phyloP scores from a whole-genome alignment of 2,113 vertebrate genomes.

The Antennarius striatus region DNA sequence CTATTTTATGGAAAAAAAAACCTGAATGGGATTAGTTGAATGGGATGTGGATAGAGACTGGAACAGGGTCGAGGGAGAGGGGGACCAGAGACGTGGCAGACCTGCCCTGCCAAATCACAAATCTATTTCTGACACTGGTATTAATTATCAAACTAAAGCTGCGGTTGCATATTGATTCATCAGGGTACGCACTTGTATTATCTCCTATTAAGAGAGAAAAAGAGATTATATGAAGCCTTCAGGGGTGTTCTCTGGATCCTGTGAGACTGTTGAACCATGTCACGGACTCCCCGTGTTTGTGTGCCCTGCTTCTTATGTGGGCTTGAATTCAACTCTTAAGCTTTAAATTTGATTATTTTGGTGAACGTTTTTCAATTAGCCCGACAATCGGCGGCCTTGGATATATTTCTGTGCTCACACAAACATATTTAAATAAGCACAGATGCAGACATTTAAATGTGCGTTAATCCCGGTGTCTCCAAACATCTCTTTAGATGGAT shows the following conservation, averaged over 20 bases:
- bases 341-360: slow-evolving; percentile 81
- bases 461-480: no score
- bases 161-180: slow-evolving; percentile 81
- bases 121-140: slow-evolving; percentile 80
- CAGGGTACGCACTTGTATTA: slow-evolving; percentile 75
- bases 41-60: slow-evolving; percentile 58
- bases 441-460: no score
- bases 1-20: slow-evolving; percentile 57
- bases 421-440: no score
- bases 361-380: slow-evolving; percentile 79
- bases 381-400: slow-evolving; percentile 21
- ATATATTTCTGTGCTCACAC: slow-evolving; percentile 33
- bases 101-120: slow-evolving; percentile 78
- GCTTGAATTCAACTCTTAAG: slow-evolving; percentile 70
- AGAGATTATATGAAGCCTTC: slow-evolving; percentile 78
- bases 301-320: slow-evolving; percentile 40
- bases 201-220: slow-evolving; percentile 74
- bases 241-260: slow-evolving; percentile 77
- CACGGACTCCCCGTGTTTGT: slow-evolving; percentile 62
- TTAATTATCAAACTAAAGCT: slow-evolving; percentile 82
- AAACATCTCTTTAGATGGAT: no score
- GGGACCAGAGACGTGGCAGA: slow-evolving; percentile 61
- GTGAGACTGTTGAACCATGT: slow-evolving; percentile 77
- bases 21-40: slow-evolving; percentile 72
- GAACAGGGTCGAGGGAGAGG: slow-evolving; percentile 41